phyloP scores from a whole-genome alignment of 1,140 invertebrate species.

The Orussus abietinus region DNA sequence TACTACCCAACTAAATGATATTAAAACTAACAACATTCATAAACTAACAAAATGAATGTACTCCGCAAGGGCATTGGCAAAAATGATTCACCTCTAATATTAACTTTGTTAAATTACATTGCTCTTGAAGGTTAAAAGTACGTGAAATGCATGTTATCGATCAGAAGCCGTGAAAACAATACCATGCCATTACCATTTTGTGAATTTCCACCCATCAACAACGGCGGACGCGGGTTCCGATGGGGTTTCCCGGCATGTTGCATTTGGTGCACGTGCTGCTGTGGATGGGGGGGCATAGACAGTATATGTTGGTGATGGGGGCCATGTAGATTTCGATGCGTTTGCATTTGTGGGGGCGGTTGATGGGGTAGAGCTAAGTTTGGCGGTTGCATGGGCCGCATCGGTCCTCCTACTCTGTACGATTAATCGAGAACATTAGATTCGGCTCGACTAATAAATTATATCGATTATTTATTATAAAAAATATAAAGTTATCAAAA shows the following conservation, averaged over 20 bases:
- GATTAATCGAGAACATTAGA: constrained; percentile 3
- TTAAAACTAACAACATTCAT: too few relatives aligned
- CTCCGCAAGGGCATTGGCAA: too few relatives aligned
- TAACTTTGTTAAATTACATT: too few relatives aligned
- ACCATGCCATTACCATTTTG: constrained; percentile 41
- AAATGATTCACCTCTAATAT: too few relatives aligned
- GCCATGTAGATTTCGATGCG: constrained; percentile 43
- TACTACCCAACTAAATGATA: too few relatives aligned
- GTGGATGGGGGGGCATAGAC: constrained; percentile 41
- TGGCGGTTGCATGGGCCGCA: constrained; percentile 51
- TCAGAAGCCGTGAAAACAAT: too few relatives aligned
- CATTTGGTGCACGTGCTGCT: constrained; percentile 48
- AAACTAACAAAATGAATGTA: too few relatives aligned
- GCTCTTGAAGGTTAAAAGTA: too few relatives aligned
- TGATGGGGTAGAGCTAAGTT: constrained; percentile 50
- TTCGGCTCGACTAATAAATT: background rate
- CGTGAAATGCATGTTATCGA: too few relatives aligned
- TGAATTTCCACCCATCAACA: constrained; percentile 47
- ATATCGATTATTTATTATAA: constrained; percentile 5
- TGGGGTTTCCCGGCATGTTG: constrained; percentile 44
- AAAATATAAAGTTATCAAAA: background rate
- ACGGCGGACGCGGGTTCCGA: constrained; percentile 40
- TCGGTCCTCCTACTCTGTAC: constrained; percentile 46
- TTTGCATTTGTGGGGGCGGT: constrained; percentile 41
- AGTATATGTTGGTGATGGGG: constrained; percentile 48